Evolutionary conservation across 1,140 invertebrate genomes (phyloP), one percentile per base, ranked within the genome.

Genomic region (Callitettix versicolor): DNA sequence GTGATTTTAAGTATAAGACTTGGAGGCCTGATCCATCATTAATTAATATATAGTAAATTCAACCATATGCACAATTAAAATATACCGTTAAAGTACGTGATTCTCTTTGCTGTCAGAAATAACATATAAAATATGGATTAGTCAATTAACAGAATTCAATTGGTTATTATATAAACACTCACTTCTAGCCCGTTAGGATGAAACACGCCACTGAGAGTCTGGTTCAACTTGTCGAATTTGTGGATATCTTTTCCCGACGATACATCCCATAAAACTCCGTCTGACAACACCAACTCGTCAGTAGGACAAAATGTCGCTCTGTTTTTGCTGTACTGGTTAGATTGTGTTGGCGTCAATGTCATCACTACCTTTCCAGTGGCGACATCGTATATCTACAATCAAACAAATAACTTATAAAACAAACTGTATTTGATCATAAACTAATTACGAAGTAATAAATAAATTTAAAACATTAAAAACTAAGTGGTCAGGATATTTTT

Each of bases 151-250:
- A n/a, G n/a, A n/a, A n/a, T n/a, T n/a, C n/a, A n/a, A n/a, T n/a
- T n/a, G n/a, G n/a, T n/a, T n/a, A n/a, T n/a, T n/a, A n/a, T n/a
- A n/a, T n/a, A n/a, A n/a, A n/a, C n/a, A 46, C 60, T 77, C 62
- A 93, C 88, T 73, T 98, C 94, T 36, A 92, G 76, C 0, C 94
- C 95, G 69, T 94, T 95, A 0, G 95, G 95, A 80, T 98, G 95
- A 68, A 99, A 99, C 1, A 95, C 84, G 0, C 95, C 96, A 66
- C 90, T 96, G 18, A 96, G 79, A 34, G 84, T 84, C 66, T 95
- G 86, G 73, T 98, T 97, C 18, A 98, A 78, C 71, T 98, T 98
- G 73, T 98, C 96, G 65, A 99, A 94, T 66, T 98, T 98, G 69
- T 98, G 93, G 44, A 97, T 88, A 63, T 88, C 80, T 63, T 86